phyloP scores from a whole-genome alignment of 2,113 vertebrate genomes.

The Albula glossodonta region DNA sequence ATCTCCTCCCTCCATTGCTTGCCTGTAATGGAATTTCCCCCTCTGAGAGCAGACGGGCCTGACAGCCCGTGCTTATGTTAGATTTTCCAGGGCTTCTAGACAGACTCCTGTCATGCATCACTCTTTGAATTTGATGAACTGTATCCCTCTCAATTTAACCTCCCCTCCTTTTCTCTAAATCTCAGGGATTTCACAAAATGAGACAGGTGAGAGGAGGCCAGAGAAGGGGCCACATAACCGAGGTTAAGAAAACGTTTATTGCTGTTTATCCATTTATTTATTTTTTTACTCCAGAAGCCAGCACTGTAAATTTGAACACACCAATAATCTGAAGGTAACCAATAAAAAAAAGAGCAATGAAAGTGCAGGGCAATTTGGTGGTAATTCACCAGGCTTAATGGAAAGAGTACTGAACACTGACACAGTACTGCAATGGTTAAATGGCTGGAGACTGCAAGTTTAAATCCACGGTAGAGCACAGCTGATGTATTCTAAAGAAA shows the following conservation, averaged over 20 bases:
- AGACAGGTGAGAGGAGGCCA: conserved; percentile 41
- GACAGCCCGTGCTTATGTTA: conserved; percentile 39
- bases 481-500: background rate
- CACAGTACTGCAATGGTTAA: background rate
- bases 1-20: conserved; percentile 22
- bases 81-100: conserved; percentile 42
- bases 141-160: conserved; percentile 62
- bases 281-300: background rate
- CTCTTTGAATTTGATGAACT: conserved; percentile 60
- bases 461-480: background rate
- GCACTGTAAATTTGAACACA: background rate
- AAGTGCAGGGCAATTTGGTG: background rate
- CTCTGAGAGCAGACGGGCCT: conserved; percentile 32
- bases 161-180: conserved; percentile 48
- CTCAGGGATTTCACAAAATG: conserved; percentile 47
- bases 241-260: conserved; percentile 34
- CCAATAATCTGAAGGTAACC: background rate
- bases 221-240: conserved; percentile 21
- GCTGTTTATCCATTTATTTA: conserved; percentile 7
- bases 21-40: conserved; percentile 47
- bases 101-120: conserved; percentile 49
- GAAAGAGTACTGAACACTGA: background rate
- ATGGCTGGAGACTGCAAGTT: background rate
- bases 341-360: background rate
- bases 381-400: background rate